A percentile compares a stretch with the other conserved stretches of the same genome.
Evolutionary conservation across 1,140 invertebrate genomes (phyloP).

Genomic region (Conus betulinus): DNA sequence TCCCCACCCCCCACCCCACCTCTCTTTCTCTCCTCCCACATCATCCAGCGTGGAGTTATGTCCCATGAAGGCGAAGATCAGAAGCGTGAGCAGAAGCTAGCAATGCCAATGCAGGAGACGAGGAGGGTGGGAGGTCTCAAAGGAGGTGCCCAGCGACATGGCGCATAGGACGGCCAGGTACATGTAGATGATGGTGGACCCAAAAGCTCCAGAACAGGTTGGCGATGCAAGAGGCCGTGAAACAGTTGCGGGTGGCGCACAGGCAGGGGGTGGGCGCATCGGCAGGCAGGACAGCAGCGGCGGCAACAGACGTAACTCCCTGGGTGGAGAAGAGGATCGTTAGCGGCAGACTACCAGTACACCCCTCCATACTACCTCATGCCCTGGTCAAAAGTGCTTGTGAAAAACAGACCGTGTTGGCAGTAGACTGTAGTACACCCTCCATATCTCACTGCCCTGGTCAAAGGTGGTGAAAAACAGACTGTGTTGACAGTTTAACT

Average conservation of each 20-base stretch:
- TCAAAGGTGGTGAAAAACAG: no score
- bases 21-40: not conserved
- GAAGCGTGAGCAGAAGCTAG: constrained; percentile 62
- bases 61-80: constrained; percentile 72
- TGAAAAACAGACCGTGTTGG: constrained; percentile 61
- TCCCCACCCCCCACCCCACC: not conserved
- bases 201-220: constrained; percentile 74
- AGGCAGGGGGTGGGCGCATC: no score
- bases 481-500: no score
- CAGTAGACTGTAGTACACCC: no score
- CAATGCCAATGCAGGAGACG: constrained; percentile 67
- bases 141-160: constrained; percentile 60
- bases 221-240: constrained; percentile 68
- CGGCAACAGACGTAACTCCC: constrained; percentile 59
- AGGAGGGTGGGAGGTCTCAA: constrained; percentile 65
- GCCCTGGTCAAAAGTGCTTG: constrained; percentile 72
- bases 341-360: constrained; percentile 40
- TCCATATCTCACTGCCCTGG: no score
- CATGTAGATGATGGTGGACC: constrained; percentile 71
- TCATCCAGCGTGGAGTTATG: constrained; percentile 68
- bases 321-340: constrained; percentile 17
- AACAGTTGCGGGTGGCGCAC: constrained; percentile 69
- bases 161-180: constrained; percentile 70
- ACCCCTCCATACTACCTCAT: constrained; percentile 70
- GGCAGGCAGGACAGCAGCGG: constrained; percentile 69